Conservation (phyloP, 2,888 invertebrate species). For the Nasonovia ribisnigri region DNA sequence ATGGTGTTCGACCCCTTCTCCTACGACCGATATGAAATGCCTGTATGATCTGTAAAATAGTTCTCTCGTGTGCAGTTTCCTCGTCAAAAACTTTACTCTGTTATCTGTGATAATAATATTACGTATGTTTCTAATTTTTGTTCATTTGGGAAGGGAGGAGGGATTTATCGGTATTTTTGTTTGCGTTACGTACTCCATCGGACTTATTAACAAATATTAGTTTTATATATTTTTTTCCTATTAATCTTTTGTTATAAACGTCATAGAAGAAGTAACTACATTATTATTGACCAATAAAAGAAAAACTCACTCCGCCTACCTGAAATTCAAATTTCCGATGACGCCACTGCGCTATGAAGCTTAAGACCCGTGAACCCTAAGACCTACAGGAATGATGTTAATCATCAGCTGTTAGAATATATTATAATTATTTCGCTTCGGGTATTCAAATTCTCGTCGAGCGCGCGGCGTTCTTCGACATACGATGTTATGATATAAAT, state of each 20-base stretch:
- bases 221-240: neutral
- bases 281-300: neutral
- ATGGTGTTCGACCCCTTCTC: neutral
- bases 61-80: neutral
- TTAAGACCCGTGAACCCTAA: neutral
- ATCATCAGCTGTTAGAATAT: neutral
- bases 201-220: neutral
- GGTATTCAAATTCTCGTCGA: neutral
- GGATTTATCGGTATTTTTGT: no score
- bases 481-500: neutral
- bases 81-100: neutral
- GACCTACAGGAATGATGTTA: neutral
- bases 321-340: neutral
- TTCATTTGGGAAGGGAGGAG: no score
- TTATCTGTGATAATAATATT: neutral
- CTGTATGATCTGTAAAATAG: neutral
- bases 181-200: no score
- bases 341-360: neutral
- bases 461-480: neutral
- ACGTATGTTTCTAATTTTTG: neutral
- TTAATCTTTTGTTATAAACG: neutral
- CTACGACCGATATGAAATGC: neutral
- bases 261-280: neutral
- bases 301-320: neutral
- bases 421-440: neutral